Conservation (phyloP, 2,113 vertebrate species). For the Kryptolebias marmoratus region DNA sequence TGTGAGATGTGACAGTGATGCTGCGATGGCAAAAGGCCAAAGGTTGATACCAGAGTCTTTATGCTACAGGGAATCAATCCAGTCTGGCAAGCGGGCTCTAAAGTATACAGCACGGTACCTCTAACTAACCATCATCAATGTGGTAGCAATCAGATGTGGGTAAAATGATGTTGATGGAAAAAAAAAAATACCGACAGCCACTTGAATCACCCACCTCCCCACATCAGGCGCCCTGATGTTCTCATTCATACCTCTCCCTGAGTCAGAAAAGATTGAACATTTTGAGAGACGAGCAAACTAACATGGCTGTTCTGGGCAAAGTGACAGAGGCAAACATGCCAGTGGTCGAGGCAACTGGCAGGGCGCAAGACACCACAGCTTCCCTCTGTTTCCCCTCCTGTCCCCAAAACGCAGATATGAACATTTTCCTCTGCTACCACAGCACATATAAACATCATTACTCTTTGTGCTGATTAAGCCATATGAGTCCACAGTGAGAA, state of each 20-base stretch:
- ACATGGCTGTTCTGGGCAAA: conserved; percentile 60
- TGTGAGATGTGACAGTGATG: conserved; percentile 43
- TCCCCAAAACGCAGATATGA: conserved; percentile 33
- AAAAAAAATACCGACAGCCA: conserved; percentile 47
- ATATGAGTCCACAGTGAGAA: conserved; percentile 34
- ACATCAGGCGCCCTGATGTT: conserved; percentile 59
- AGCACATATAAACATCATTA: conserved; percentile 49
- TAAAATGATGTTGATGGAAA: conserved; percentile 58
- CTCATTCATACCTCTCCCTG: conserved; percentile 38
- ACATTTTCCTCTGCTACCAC: conserved; percentile 35
- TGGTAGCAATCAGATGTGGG: conserved; percentile 80
- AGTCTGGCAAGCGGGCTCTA: conserved; percentile 46
- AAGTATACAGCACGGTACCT: conserved; percentile 36
- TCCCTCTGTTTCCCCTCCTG: conserved; percentile 31
- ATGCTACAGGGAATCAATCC: conserved; percentile 45
- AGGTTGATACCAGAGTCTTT: conserved; percentile 39
- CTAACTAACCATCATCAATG: conserved; percentile 70
- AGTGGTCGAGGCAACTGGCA: conserved; percentile 63
- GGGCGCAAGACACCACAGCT: conserved; percentile 54
- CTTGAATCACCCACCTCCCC: conserved; percentile 17
- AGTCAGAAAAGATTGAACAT: conserved; percentile 59
- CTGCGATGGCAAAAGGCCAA: conserved; percentile 35
- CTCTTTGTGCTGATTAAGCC: conserved; percentile 27
- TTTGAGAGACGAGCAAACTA: conserved; percentile 67
- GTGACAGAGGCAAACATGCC: conserved; percentile 68